Evolutionary conservation across 2,888 invertebrate genomes (phyloP).

Genomic region (Leptinotarsa peninsularis): DNA sequence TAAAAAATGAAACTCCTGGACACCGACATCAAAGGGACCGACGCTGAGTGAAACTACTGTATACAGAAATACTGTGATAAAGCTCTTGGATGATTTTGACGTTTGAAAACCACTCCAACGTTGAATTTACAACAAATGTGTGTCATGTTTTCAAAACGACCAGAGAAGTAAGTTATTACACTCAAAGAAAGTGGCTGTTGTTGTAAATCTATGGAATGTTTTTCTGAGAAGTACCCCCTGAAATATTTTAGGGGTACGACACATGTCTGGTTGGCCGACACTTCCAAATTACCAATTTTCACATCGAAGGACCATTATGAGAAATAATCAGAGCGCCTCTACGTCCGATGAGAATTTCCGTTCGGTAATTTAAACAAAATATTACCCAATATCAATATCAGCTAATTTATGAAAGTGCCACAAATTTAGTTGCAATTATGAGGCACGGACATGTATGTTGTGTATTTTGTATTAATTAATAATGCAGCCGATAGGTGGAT

Average conservation of each 20-base stretch:
- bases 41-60: too few species aligned
- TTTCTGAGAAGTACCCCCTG: background rate
- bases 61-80: too few species aligned
- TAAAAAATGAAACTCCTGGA: too few species aligned
- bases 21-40: too few species aligned
- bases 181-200: too few species aligned
- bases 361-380: conserved; percentile 64
- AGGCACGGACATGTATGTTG: conserved; percentile 63
- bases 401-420: conserved; percentile 65
- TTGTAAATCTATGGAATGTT: background rate
- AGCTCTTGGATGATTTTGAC: too few species aligned
- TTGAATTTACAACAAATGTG: too few species aligned
- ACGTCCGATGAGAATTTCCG: conserved; percentile 57
- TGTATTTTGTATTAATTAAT: conserved; percentile 65
- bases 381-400: conserved; percentile 64
- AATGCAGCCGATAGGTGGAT: conserved; percentile 64
- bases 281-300: background rate
- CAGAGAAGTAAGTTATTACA: too few species aligned
- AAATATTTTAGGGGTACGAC: too few species aligned
- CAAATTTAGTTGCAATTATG: conserved; percentile 65
- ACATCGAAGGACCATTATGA: background rate
- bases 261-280: background rate
- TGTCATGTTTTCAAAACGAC: too few species aligned
- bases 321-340: background rate
- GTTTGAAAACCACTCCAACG: too few species aligned